A percentile compares a stretch with the other conserved stretches of the same genome.
These are phyloP conservation scores for Arnoldichthys spilopterus DNA, from an alignment of 2,797 vertebrate genomes.

Conservation along the genomic window DNA sequence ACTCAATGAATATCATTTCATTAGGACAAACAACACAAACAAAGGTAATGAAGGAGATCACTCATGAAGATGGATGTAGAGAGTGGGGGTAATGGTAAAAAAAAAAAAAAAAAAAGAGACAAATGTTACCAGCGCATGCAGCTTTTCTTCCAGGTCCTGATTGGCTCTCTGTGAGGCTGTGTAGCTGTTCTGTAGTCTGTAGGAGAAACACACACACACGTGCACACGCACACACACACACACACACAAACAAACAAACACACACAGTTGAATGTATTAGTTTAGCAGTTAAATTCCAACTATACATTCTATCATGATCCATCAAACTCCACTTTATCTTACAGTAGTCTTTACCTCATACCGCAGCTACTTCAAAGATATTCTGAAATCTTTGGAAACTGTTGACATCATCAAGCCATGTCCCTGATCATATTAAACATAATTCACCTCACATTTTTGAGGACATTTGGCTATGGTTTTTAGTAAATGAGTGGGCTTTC, in stretches of 20 bases:
- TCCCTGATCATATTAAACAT: too few species aligned
- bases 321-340: not conserved
- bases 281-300: not conserved
- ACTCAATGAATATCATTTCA: constrained; percentile 12
- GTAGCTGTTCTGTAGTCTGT: constrained; percentile 96
- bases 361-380: too few species aligned
- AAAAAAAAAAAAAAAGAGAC: constrained; percentile 8
- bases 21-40: constrained; percentile 34
- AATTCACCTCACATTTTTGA: too few species aligned
- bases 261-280: not conserved
- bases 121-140: constrained; percentile 89
- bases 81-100: not conserved
- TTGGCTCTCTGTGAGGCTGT: constrained; percentile 95
- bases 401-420: too few species aligned
- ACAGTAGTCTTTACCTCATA: not conserved
- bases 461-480: too few species aligned
- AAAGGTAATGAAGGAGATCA: constrained; percentile 43
- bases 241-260: too few species aligned
- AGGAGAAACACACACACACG: constrained; percentile 36
- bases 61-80: constrained; percentile 29
- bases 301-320: too few species aligned
- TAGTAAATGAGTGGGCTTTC: too few species aligned
- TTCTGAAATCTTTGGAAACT: too few species aligned
- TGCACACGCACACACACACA: not conserved
- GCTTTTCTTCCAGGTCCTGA: constrained; percentile 97